phyloP scores from a whole-genome alignment of 2,797 vertebrate species.

The Australoheros facetus region DNA sequence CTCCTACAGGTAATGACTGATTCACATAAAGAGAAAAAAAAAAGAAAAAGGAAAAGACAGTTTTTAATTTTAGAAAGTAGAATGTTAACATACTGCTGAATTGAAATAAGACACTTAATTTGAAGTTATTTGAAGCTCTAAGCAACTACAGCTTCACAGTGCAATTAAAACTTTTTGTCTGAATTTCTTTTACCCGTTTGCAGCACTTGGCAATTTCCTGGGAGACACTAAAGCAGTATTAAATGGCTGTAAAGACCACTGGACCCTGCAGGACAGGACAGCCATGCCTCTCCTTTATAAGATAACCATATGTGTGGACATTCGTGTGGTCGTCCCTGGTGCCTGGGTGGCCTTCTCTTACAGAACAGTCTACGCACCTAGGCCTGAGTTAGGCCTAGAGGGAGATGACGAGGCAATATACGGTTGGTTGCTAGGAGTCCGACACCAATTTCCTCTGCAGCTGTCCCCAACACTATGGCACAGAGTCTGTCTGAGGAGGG shows the following conservation, averaged over 20 bases:
- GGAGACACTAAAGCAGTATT: constrained; percentile 76
- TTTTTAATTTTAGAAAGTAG: neutral
- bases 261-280: constrained; percentile 69
- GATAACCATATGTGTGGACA: constrained; percentile 78
- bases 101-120: neutral
- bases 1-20: constrained; percentile 30
- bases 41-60: neutral
- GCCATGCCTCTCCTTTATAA: constrained; percentile 65
- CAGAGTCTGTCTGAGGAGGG: constrained; percentile 74
- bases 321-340: constrained; percentile 69
- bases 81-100: neutral
- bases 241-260: constrained; percentile 73
- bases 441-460: constrained; percentile 69
- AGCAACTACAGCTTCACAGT: neutral
- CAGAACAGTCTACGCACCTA: constrained; percentile 44
- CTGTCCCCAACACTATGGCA: constrained; percentile 70
- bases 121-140: neutral
- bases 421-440: constrained; percentile 77
- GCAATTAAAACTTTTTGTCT: neutral
- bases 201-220: constrained; percentile 69
- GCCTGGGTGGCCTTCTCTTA: constrained; percentile 82
- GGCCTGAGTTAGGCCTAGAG: constrained; percentile 76
- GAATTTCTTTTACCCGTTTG: neutral
- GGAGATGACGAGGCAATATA: constrained; percentile 73
- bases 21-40: neutral